These are phyloP conservation scores for Rhagologus leucostigma DNA, from an alignment of 2,113 vertebrate genomes.

Conservation along the genomic window DNA sequence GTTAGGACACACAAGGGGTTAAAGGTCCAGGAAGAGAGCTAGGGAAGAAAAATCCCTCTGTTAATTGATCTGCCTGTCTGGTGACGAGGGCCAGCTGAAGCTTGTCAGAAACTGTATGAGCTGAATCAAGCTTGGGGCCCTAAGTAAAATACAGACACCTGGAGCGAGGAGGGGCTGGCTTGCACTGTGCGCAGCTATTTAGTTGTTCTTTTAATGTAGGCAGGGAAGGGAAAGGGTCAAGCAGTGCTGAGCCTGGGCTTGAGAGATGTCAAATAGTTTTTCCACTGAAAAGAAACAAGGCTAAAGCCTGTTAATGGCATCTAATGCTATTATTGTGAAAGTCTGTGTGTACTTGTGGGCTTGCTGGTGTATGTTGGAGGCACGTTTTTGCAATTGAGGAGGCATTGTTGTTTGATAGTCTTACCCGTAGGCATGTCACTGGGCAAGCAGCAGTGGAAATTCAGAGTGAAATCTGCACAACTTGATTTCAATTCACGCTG, in stretches of 20 bases:
- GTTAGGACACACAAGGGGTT: slow-evolving; percentile 56
- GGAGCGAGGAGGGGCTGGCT: slow-evolving; percentile 44
- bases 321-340: background rate
- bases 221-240: slow-evolving; percentile 53
- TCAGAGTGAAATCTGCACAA: background rate
- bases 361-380: background rate
- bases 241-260: background rate
- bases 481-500: background rate
- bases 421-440: background rate
- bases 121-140: slow-evolving; percentile 61
- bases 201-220: slow-evolving; percentile 32
- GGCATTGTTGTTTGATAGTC: background rate
- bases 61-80: slow-evolving; percentile 71
- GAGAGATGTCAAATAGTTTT: slow-evolving; percentile 40
- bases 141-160: slow-evolving; percentile 65
- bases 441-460: background rate
- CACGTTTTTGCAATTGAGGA: background rate
- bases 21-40: slow-evolving; percentile 67
- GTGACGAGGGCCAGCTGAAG: slow-evolving; percentile 68
- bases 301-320: slow-evolving; percentile 39
- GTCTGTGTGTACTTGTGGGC: background rate
- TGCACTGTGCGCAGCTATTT: background rate
- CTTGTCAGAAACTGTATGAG: slow-evolving; percentile 63
- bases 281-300: slow-evolving; percentile 26
- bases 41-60: slow-evolving; percentile 66